Evolutionary conservation across 2,113 vertebrate species (phyloP).

Genomic region (Micronycteris hirsuta): DNA sequence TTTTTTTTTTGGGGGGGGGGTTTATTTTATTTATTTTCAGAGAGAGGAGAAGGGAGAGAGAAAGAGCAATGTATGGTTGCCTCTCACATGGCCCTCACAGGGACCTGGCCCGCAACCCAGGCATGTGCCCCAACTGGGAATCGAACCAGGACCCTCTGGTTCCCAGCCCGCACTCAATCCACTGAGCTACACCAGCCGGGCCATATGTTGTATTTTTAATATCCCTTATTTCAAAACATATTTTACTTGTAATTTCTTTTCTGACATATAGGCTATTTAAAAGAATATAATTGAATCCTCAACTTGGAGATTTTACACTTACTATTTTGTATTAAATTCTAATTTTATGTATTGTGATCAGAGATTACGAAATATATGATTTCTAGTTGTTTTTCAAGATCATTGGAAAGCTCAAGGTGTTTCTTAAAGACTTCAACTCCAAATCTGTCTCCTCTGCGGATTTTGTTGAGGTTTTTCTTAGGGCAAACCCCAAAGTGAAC

Average conservation of each 20-base stretch:
- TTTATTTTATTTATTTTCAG: no score
- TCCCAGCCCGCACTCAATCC: no score
- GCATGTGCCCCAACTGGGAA: no score
- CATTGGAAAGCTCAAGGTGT: neutral
- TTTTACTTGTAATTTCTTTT: neutral
- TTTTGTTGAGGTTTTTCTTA: neutral
- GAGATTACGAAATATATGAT: neutral
- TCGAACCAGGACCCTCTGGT: no score
- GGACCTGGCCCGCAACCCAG: no score
- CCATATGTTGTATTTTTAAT: neutral
- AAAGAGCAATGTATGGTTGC: no score
- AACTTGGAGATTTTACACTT: neutral
- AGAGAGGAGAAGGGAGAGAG: no score
- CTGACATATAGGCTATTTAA: neutral
- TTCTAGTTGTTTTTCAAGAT: neutral
- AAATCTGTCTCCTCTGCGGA: neutral
- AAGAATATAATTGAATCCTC: neutral
- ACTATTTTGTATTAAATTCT: neutral
- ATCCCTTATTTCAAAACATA: neutral
- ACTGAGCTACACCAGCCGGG: no score
- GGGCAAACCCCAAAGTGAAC: neutral
- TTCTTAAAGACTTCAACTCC: neutral
- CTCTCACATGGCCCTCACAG: no score
- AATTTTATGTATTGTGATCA: neutral
- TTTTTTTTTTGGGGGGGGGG: no score